Evolutionary conservation across 1,140 invertebrate genomes (phyloP).

Genomic region (Holcopasites calliopsidis): DNA sequence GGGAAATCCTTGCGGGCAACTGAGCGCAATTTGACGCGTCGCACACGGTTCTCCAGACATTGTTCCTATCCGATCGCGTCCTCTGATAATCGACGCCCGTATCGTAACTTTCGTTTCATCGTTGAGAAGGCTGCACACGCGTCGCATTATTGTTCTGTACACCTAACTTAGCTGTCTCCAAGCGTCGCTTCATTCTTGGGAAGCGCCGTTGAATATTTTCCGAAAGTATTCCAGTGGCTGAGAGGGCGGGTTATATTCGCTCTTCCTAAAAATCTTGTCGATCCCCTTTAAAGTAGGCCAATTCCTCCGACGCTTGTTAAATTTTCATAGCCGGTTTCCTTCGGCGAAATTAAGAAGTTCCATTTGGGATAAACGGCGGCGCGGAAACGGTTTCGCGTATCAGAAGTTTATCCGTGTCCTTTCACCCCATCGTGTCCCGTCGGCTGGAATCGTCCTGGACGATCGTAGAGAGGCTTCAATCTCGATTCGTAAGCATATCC

Average conservation of each 20-base stretch:
- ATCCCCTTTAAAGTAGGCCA: neutral
- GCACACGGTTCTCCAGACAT: conserved; percentile 38
- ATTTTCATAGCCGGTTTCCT: neutral
- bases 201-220: too few relatives aligned
- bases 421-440: neutral
- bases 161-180: too few relatives aligned
- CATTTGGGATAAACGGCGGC: too few relatives aligned
- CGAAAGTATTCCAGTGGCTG: too few relatives aligned
- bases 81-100: conserved; percentile 20
- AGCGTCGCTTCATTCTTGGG: too few relatives aligned
- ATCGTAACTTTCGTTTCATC: neutral
- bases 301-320: neutral
- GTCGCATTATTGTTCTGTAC: too few relatives aligned
- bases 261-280: neutral
- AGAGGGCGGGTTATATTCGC: too few relatives aligned
- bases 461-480: conserved; percentile 36
- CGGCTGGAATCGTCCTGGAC: neutral
- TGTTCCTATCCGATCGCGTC: conserved; percentile 11
- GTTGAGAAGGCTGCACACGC: too few relatives aligned
- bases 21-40: conserved; percentile 64
- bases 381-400: neutral
- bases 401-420: conserved; percentile 10
- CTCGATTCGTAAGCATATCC: conserved; percentile 41
- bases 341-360: conserved; percentile 4
- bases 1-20: conserved; percentile 60